Conservation (phyloP, 2,888 invertebrate genomes). For the Bruchidius siliquastri region DNA sequence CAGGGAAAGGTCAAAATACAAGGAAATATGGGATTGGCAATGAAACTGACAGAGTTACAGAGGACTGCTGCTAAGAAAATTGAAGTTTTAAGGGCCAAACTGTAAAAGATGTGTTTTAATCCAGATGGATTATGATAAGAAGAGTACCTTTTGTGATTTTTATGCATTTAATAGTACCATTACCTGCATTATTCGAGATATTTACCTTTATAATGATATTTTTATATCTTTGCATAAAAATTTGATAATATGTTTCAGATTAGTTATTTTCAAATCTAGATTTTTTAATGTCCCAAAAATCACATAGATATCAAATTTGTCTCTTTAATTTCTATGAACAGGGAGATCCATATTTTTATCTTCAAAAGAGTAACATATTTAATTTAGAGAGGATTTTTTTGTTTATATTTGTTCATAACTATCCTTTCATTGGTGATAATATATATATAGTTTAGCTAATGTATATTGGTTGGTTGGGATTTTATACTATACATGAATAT, state of each 20-base stretch:
- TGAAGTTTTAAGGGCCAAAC: slow-evolving; percentile 67
- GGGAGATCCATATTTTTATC: no score
- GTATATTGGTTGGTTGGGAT: not conserved
- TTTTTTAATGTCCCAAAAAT: no score
- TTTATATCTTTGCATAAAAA: no score
- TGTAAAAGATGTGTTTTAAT: slow-evolving; percentile 50
- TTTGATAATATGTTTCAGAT: no score
- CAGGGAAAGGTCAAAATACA: slow-evolving; percentile 95
- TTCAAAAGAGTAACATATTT: no score
- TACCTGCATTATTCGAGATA: not conserved
- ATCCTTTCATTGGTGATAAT: not conserved
- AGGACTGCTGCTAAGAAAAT: slow-evolving; percentile 69
- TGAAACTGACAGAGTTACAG: slow-evolving; percentile 86
- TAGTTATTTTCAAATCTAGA: no score
- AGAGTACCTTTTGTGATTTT: not conserved
- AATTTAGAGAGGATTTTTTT: no score
- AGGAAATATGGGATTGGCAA: slow-evolving; percentile 94
- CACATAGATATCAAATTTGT: no score
- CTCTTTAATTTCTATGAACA: no score
- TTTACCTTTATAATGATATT: no score
- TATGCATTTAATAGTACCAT: not conserved
- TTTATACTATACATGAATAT: not conserved
- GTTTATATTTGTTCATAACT: no score
- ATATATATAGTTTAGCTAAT: not conserved
- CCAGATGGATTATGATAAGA: not conserved